phyloP scores from a whole-genome alignment of 2,113 vertebrate genomes.

The Argyrosomus japonicus region DNA sequence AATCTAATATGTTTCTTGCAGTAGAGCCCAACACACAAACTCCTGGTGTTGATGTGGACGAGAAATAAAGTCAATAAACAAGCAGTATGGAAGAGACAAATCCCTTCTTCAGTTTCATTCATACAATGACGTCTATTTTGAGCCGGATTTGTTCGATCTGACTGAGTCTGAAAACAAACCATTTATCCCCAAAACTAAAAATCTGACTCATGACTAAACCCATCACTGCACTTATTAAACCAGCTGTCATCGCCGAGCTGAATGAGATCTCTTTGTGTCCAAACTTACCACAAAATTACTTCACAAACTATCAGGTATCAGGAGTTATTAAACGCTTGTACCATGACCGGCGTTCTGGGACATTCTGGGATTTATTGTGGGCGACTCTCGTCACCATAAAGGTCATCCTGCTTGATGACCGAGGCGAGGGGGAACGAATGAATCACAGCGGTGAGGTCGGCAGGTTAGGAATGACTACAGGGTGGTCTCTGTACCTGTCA shows the following conservation, averaged over 20 bases:
- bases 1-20: too few species aligned
- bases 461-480: background rate
- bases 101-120: too few species aligned
- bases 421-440: conserved; percentile 20
- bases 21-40: too few species aligned
- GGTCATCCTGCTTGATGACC: conserved; percentile 44
- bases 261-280: conserved; percentile 71
- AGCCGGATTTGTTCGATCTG: background rate
- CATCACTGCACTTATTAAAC: conserved; percentile 35
- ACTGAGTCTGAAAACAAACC: background rate
- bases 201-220: background rate
- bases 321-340: conserved; percentile 66
- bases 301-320: conserved; percentile 68
- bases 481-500: background rate
- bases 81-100: too few species aligned
- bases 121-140: background rate
- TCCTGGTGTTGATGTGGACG: too few species aligned
- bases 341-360: background rate
- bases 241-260: conserved; percentile 28
- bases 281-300: conserved; percentile 53
- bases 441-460: conserved; percentile 45
- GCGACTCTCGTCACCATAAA: conserved; percentile 29
- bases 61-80: too few species aligned
- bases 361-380: background rate
- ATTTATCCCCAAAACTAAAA: background rate